Conservation (phyloP, 2,888 invertebrate genomes). For the Autographa gamma region DNA sequence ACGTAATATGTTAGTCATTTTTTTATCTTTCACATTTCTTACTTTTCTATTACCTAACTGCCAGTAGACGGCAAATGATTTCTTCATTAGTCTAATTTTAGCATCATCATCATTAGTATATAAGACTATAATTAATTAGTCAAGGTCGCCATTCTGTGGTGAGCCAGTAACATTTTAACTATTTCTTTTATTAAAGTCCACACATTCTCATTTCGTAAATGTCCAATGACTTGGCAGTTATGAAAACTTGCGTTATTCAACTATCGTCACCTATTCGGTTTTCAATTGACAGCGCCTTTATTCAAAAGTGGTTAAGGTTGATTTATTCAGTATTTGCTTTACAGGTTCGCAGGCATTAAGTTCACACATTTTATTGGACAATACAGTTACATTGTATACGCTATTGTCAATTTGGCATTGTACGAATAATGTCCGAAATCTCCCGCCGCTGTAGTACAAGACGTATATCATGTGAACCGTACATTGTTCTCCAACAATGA, state of each 20-base stretch:
- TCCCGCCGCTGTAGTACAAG: conserved; percentile 51
- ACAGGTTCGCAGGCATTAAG: conserved; percentile 43
- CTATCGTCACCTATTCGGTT: no score
- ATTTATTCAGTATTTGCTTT: conserved; percentile 12
- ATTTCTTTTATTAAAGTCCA: conserved; percentile 24
- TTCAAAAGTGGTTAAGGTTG: neutral
- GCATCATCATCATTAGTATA: conserved; percentile 21
- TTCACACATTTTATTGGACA: conserved; percentile 53
- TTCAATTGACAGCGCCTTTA: neutral
- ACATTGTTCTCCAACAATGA: conserved; percentile 67
- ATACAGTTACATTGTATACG: conserved; percentile 55
- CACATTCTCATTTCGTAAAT: conserved; percentile 1
- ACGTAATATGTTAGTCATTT: no score
- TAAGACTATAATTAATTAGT: conserved; percentile 27
- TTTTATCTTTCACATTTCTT: neutral
- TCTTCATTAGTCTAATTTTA: conserved; percentile 28
- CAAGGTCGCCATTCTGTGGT: conserved; percentile 20
- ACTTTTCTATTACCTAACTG: neutral
- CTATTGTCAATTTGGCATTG: conserved; percentile 56
- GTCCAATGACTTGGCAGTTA: conserved; percentile 8
- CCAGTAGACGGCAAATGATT: conserved; percentile 19
- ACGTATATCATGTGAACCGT: conserved; percentile 58
- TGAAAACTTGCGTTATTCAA: neutral
- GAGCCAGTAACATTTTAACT: conserved; percentile 18
- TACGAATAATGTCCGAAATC: conserved; percentile 56